Base-by-base conservation (phyloP, 2,888 invertebrate species). In the Pandemis cinnamomeana region DNA sequence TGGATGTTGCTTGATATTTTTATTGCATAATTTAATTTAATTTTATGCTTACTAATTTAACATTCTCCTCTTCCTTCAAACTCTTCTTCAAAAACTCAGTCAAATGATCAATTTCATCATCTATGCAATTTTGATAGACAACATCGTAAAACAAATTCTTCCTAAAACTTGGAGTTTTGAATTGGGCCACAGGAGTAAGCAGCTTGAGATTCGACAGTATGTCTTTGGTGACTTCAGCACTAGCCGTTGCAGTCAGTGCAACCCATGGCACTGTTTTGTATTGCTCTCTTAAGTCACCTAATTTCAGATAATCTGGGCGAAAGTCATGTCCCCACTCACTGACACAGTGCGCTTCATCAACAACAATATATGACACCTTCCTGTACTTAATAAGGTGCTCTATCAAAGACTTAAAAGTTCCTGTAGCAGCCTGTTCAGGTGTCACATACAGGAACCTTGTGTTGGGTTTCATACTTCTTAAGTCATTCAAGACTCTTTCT, bases 271-370 rank as follows among this genome's bases (percentile, higher is more conserved):
- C 95, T 71, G 95, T 93, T 71, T 95, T 95, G 86, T 97, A 96
- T 77, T 85, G 86, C 76, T 93, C 94, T 81, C 93, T 84, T 60
- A 94, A 80, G 70, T 87, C 82, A 13, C 99, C 98, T 41, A 99
- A 92, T 89, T 98, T 98, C 36, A 99, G 94, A 88, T 99, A 99
- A 89, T 98, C 98, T 0, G 98, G 98, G 7, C 99, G 95, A 88
- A 99, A 99, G 90, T 99, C 99, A 91, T 99, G 99, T 0, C 99
- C 99, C 99, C 99, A 99, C 83, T 99, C 97, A 82, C 98, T 99
- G 0, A 99, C 98, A 93, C 99, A 99, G 91, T 99, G 99, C 1
- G 99, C 99, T 93, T 99, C 99, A 91, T 99, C 99, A 11, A 99
- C 97, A 36, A 99, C 97, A 81, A 99, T 96, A 88, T 98, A 98